Evolutionary conservation across 2,797 vertebrate species (phyloP).

Genomic region (Danio choprae): DNA sequence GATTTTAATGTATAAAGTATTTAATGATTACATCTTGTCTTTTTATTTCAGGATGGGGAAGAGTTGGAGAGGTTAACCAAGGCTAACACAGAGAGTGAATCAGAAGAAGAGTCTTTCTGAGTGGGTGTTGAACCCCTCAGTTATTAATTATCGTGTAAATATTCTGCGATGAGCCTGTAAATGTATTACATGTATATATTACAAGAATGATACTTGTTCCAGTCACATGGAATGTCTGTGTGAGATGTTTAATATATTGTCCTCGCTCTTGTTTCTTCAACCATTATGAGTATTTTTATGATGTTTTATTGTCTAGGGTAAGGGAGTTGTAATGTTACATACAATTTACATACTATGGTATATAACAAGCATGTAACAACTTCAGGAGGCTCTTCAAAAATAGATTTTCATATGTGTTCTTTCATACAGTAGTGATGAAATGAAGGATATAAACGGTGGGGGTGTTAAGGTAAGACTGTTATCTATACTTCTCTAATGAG

Average conservation of each 20-base stretch:
- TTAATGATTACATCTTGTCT: conserved; percentile 53
- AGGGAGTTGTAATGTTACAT: no score
- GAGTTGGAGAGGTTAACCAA: conserved; percentile 91
- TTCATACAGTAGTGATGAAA: neutral
- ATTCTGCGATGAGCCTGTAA: conserved; percentile 23
- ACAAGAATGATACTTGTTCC: neutral
- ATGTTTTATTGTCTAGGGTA: no score
- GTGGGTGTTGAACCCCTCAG: neutral
- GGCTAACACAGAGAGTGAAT: conserved; percentile 87
- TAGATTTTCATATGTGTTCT: neutral
- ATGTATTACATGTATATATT: conserved; percentile 19
- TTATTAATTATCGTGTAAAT: conserved; percentile 45
- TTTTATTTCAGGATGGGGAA: conserved; percentile 88
- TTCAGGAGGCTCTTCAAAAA: neutral
- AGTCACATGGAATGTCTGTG: neutral
- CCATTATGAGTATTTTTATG: neutral
- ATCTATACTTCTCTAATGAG: neutral
- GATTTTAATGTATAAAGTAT: neutral
- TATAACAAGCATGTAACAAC: no score
- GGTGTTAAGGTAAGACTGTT: no score
- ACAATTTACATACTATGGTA: no score
- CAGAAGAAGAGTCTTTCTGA: conserved; percentile 86
- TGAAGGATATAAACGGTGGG: neutral
- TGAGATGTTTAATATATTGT: neutral
- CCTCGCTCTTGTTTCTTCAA: neutral